phyloP scores from a whole-genome alignment of 1,140 invertebrate species.

The Lycorma delicatula region DNA sequence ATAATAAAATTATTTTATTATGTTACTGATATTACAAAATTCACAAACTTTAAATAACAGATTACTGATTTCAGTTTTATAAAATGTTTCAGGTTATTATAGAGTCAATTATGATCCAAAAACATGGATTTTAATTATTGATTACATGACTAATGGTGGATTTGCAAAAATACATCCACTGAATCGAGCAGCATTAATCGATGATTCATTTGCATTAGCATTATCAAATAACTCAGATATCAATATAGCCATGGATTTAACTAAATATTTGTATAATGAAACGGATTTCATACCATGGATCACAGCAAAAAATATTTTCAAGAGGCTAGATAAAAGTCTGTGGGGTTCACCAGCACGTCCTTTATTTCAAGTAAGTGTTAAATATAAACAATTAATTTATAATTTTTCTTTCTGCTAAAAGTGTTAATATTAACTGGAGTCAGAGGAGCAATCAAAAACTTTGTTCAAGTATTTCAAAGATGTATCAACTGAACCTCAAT shows the following conservation, averaged over 20 bases:
- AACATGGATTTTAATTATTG: slow-evolving; percentile 37
- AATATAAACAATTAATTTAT: no score
- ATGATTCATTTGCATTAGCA: slow-evolving; percentile 51
- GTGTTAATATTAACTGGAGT: no score
- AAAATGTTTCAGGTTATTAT: slow-evolving; percentile 43
- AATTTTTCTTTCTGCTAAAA: no score
- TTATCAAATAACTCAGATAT: slow-evolving; percentile 39
- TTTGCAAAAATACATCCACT: slow-evolving; percentile 14
- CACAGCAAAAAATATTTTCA: slow-evolving; percentile 27
- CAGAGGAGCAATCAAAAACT: no score
- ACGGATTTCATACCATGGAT: slow-evolving; percentile 47
- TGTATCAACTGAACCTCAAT: no score
- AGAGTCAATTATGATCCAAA: slow-evolving; percentile 45
- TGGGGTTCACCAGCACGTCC: neutral
- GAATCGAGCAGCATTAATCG: slow-evolving; percentile 48
- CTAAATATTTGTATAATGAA: slow-evolving; percentile 42
- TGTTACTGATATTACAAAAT: neutral
- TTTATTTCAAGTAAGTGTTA: slow-evolving; percentile 5
- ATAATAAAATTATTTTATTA: neutral
- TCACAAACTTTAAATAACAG: no score
- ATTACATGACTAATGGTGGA: slow-evolving; percentile 3
- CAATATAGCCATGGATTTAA: slow-evolving; percentile 36
- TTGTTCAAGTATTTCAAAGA: no score
- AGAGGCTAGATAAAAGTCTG: neutral
- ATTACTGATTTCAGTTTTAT: no score